Conservation (phyloP, 1,140 invertebrate genomes). For the Macrocentrus cingulum region DNA sequence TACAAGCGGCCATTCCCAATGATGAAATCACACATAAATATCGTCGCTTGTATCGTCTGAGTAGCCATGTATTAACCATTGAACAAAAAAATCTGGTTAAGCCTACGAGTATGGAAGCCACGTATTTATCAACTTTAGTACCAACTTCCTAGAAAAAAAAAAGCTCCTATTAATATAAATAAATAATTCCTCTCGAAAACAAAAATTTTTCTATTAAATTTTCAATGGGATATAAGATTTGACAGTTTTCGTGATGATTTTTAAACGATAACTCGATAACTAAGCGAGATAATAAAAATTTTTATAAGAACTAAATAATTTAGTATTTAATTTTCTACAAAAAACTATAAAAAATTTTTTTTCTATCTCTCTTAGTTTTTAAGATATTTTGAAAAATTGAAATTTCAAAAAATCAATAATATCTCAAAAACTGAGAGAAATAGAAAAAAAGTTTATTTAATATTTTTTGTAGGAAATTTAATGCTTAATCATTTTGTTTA, state of each 20-base stretch:
- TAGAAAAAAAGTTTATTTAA: too few relatives aligned
- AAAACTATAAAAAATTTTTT: not conserved
- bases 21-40: slow-evolving; percentile 58
- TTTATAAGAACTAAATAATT: not conserved
- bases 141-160: slow-evolving; percentile 55
- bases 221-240: too few relatives aligned
- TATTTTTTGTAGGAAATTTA: too few relatives aligned
- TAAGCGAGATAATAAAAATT: not conserved
- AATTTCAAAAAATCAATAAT: not conserved
- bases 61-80: slow-evolving; percentile 60
- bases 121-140: slow-evolving; percentile 55
- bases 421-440: too few relatives aligned
- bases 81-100: slow-evolving; percentile 66
- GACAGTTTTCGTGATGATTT: too few relatives aligned
- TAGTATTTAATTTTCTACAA: slow-evolving; percentile 3
- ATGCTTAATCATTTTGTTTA: too few relatives aligned
- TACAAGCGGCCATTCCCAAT: slow-evolving; percentile 59
- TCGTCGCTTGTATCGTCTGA: slow-evolving; percentile 58
- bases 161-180: too few relatives aligned
- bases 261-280: too few relatives aligned
- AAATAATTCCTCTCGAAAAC: too few relatives aligned
- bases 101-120: slow-evolving; percentile 66
- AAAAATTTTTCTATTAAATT: too few relatives aligned
- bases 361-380: not conserved
- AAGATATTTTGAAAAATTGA: not conserved